These are phyloP conservation scores for Neomonachus schauinslandi DNA, from an alignment of 2,113 vertebrate species.

Conservation along the genomic window DNA sequence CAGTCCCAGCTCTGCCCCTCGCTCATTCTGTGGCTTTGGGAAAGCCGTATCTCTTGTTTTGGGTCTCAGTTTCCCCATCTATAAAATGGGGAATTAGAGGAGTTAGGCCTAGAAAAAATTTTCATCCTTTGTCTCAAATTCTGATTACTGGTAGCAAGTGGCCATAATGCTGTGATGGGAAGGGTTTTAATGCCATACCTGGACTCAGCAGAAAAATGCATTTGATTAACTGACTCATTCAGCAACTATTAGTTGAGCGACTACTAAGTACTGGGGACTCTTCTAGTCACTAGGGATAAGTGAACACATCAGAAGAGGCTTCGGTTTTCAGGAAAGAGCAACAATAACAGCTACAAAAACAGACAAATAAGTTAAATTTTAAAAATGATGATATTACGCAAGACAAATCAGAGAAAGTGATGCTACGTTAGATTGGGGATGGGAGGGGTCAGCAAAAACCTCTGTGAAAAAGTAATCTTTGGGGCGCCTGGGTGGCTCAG, in stretches of 20 bases:
- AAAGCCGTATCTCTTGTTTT: background rate
- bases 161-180: background rate
- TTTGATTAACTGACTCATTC: background rate
- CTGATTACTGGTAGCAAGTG: background rate
- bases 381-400: background rate
- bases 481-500: background rate
- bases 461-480: background rate
- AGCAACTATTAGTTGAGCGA: background rate
- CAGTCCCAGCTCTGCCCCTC: background rate
- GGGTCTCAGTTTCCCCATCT: conserved; percentile 31
- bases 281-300: background rate
- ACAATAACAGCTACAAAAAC: background rate
- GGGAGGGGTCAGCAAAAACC: background rate
- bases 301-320: background rate
- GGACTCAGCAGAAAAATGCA: background rate
- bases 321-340: background rate
- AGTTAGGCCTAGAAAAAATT: background rate
- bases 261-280: background rate
- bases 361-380: background rate
- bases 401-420: background rate
- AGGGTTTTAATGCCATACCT: background rate
- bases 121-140: background rate
- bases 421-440: background rate
- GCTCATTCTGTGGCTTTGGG: background rate
- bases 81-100: conserved; percentile 16